phyloP scores from a whole-genome alignment of 2,113 vertebrate genomes.

The Dicaeum eximium region DNA sequence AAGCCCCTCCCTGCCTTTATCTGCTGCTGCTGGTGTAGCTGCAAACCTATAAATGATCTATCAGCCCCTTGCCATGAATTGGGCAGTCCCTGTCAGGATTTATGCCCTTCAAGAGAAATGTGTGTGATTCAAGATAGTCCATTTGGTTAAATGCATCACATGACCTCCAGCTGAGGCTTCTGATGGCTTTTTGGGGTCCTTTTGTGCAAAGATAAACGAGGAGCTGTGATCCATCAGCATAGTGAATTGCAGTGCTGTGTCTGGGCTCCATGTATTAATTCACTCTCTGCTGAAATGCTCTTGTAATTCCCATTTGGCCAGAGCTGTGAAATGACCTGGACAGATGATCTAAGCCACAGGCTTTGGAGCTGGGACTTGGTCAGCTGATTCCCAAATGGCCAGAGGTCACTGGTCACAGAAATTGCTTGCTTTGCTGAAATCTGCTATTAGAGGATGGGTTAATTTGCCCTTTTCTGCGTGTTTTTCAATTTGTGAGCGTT shows the following conservation, averaged over 20 bases:
- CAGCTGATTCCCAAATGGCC: background rate
- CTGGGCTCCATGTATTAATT: background rate
- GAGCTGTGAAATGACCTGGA: background rate
- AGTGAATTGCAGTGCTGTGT: background rate
- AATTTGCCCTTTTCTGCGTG: background rate
- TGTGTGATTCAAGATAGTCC: background rate
- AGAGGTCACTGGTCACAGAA: background rate
- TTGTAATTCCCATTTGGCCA: background rate
- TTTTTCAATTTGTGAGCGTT: background rate
- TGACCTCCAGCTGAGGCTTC: background rate
- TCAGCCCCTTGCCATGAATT: background rate
- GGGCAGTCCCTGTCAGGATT: background rate
- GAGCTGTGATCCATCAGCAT: background rate
- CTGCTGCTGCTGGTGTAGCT: background rate
- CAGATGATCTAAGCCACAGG: background rate
- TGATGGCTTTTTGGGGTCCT: background rate
- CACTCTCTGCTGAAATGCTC: background rate
- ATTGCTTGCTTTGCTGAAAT: constrained; percentile 19
- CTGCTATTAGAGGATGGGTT: background rate
- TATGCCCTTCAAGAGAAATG: background rate
- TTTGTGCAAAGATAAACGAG: background rate
- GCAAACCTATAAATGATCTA: background rate
- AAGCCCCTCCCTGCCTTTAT: background rate
- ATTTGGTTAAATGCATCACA: background rate
- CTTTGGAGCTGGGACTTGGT: background rate